These are phyloP conservation scores for Gnatocerus cornutus DNA, from an alignment of 2,888 invertebrate species.

Conservation along the genomic window DNA sequence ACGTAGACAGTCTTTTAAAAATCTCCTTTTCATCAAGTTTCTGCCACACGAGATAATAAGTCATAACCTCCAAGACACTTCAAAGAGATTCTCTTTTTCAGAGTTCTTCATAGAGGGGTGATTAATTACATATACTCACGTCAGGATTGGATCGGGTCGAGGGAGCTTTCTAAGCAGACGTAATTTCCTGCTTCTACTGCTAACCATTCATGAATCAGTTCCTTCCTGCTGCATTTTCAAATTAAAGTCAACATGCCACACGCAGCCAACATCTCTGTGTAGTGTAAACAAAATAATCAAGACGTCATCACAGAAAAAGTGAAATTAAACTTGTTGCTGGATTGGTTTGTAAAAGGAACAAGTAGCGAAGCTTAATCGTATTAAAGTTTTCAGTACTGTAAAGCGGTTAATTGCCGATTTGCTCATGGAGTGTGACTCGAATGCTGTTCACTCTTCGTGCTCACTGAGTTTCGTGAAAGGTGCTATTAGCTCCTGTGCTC, in stretches of 20 bases:
- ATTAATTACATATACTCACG: slow-evolving; percentile 59
- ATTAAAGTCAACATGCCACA: slow-evolving; percentile 35
- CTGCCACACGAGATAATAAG: slow-evolving; percentile 46
- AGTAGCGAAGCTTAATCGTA: slow-evolving; percentile 21
- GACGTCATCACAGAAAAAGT: slow-evolving; percentile 9
- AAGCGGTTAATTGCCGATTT: slow-evolving; percentile 37
- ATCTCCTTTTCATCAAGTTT: not conserved
- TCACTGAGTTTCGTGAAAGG: slow-evolving; percentile 31
- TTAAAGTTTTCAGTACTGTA: slow-evolving; percentile 34
- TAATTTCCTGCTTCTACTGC: slow-evolving; percentile 63
- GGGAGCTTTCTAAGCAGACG: slow-evolving; percentile 59
- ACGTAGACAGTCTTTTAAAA: no score
- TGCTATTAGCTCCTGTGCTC: slow-evolving; percentile 25
- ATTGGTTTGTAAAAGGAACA: slow-evolving; percentile 22
- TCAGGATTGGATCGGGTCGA: slow-evolving; percentile 56
- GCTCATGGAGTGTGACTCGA: slow-evolving; percentile 35
- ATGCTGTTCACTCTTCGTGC: slow-evolving; percentile 26
- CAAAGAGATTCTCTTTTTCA: slow-evolving; percentile 54
- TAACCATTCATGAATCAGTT: slow-evolving; percentile 62
- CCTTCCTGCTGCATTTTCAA: slow-evolving; percentile 57
- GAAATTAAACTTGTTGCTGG: slow-evolving; percentile 38
- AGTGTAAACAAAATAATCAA: slow-evolving; percentile 10
- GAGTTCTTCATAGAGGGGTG: slow-evolving; percentile 53
- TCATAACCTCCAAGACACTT: slow-evolving; percentile 52
- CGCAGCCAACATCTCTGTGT: slow-evolving; percentile 7